Conservation (phyloP, 37 sponge, comb jelly and placozoan genomes). For the Crambe crambe region DNA sequence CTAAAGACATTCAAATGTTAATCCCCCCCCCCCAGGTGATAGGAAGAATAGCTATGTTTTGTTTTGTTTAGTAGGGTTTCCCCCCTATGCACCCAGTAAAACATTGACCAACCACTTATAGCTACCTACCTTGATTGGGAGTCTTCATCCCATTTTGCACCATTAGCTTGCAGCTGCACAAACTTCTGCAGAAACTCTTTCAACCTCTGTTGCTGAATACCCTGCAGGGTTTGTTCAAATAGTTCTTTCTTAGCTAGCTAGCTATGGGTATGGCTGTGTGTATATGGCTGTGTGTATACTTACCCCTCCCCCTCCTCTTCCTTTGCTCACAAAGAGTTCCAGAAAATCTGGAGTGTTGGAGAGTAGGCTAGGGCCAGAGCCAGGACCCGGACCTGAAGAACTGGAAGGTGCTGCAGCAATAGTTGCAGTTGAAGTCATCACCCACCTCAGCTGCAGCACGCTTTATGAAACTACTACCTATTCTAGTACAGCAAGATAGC, state of each 20-base stretch:
- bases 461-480: no score
- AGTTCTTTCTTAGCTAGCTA: not conserved
- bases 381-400: not conserved
- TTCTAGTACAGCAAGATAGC: no score
- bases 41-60: no score
- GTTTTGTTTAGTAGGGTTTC: no score
- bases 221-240: no score
- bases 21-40: no score
- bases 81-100: not conserved
- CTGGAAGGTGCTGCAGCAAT: not conserved
- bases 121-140: conserved; percentile 18
- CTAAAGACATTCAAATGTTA: no score
- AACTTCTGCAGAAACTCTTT: conserved; percentile 40
- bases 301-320: not conserved
- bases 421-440: not conserved
- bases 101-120: not conserved
- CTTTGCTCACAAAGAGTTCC: not conserved
- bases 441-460: not conserved
- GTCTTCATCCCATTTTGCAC: not conserved
- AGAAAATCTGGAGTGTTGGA: not conserved
- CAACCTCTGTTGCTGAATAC: conserved; percentile 30
- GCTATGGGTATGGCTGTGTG: not conserved
- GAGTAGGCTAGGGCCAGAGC: not conserved
- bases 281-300: not conserved
- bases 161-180: conserved; percentile 12